A percentile compares a stretch with the other conserved stretches of the same genome.
These are phyloP conservation scores for Diplodus puntazzo DNA, from an alignment of 2,797 vertebrate species.

Conservation along the genomic window DNA sequence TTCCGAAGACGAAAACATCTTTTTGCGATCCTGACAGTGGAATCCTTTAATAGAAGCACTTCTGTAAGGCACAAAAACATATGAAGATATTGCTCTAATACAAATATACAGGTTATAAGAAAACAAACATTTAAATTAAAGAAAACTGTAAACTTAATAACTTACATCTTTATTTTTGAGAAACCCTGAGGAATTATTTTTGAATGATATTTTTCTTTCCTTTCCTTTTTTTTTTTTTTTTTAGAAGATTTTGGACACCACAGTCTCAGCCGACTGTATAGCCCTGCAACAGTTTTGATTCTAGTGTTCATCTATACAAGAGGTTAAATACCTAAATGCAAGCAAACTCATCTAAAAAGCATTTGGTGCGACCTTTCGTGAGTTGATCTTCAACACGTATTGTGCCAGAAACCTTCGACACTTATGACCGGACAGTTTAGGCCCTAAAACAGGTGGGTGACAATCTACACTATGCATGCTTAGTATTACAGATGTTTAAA, in stretches of 20 bases:
- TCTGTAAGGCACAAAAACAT: slow-evolving; percentile 9
- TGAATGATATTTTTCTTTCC: background rate
- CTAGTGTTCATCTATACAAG: background rate
- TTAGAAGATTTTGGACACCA: background rate
- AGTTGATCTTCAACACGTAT: background rate
- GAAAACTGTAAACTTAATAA: background rate
- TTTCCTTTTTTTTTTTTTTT: too few species aligned
- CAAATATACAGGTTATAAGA: background rate
- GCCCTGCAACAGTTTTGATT: background rate
- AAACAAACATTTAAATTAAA: background rate
- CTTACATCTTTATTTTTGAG: background rate
- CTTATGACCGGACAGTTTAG: background rate
- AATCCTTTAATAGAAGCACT: background rate
- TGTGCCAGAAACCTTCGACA: background rate
- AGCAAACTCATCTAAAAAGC: too few species aligned
- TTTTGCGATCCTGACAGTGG: background rate
- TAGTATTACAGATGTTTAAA: too few species aligned
- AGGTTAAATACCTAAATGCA: too few species aligned
- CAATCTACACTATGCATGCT: background rate
- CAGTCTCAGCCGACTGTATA: background rate
- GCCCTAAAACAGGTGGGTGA: background rate
- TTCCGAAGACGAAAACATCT: background rate
- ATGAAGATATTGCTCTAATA: background rate
- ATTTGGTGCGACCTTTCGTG: background rate
- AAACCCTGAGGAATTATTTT: slow-evolving; percentile 22